A percentile compares a stretch with the other conserved stretches of the same genome.
phyloP scores from a whole-genome alignment of 1,140 invertebrate species.

The Euwallacea fornicatus region DNA sequence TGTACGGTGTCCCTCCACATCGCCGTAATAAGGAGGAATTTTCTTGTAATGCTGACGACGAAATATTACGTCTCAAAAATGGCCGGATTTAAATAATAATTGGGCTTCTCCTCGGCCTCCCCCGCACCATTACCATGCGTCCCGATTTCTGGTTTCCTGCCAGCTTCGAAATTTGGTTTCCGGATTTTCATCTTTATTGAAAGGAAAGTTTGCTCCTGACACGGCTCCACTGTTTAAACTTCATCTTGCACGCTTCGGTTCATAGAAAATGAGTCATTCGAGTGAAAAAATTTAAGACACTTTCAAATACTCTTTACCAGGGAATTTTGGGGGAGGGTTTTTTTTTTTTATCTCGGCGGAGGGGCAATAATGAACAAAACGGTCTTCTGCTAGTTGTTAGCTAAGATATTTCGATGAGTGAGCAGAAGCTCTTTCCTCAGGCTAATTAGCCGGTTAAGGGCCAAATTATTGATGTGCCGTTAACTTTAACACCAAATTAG shows the following conservation, averaged over 20 bases:
- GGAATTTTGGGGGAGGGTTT: slow-evolving; percentile 4
- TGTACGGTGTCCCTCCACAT: too few relatives aligned
- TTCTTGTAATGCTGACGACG: too few relatives aligned
- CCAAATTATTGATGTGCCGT: too few relatives aligned
- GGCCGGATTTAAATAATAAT: too few relatives aligned
- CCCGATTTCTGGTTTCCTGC: slow-evolving; percentile 10
- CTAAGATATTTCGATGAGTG: not conserved
- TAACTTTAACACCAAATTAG: too few relatives aligned
- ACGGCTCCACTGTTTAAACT: slow-evolving; percentile 22
- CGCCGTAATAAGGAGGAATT: too few relatives aligned
- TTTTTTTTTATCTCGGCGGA: not conserved
- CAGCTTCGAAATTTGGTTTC: slow-evolving; percentile 25
- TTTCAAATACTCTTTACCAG: slow-evolving; percentile 11
- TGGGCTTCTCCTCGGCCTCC: too few relatives aligned
- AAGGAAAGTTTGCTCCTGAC: slow-evolving; percentile 26
- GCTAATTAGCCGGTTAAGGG: too few relatives aligned
- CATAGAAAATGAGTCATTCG: slow-evolving; percentile 11
- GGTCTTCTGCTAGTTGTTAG: not conserved
- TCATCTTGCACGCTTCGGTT: slow-evolving; percentile 19
- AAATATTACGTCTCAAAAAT: too few relatives aligned
- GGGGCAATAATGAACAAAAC: not conserved
- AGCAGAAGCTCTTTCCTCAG: too few relatives aligned
- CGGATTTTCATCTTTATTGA: slow-evolving; percentile 25
- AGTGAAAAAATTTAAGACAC: slow-evolving; percentile 28
- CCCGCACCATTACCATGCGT: too few relatives aligned